A percentile compares a stretch with the other conserved stretches of the same genome.
phyloP scores from a whole-genome alignment of 2,888 invertebrate genomes.

The Acronicta alni region DNA sequence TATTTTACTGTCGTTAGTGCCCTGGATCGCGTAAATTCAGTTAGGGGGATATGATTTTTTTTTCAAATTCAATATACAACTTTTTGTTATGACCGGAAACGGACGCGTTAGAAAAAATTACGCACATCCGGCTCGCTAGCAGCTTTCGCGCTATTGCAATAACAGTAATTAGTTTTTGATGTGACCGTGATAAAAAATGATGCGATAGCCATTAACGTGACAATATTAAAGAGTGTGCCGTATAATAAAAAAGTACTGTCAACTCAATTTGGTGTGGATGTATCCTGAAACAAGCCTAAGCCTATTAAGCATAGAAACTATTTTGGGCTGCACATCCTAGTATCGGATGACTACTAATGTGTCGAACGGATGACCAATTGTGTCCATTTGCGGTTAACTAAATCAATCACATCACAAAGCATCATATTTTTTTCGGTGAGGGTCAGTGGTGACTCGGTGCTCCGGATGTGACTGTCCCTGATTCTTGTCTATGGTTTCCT shows the following conservation, averaged over 20 bases:
- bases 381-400: slow-evolving; percentile 72
- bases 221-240: slow-evolving; percentile 66
- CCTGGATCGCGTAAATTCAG: slow-evolving; percentile 86
- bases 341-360: slow-evolving; percentile 43
- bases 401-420: slow-evolving; percentile 69
- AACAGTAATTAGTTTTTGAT: slow-evolving; percentile 79
- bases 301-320: slow-evolving; percentile 4
- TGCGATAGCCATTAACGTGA: slow-evolving; percentile 65
- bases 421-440: slow-evolving; percentile 54
- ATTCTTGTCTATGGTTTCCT: slow-evolving; percentile 59
- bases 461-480: slow-evolving; percentile 77
- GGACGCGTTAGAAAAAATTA: slow-evolving; percentile 87
- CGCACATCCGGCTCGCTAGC: slow-evolving; percentile 77
- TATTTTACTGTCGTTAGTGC: slow-evolving; percentile 86
- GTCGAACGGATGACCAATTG: slow-evolving; percentile 64
- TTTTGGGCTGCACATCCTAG: slow-evolving; percentile 25
- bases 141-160: slow-evolving; percentile 79
- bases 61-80: slow-evolving; percentile 79
- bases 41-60: slow-evolving; percentile 84
- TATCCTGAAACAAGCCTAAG: slow-evolving; percentile 8
- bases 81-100: slow-evolving; percentile 80
- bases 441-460: slow-evolving; percentile 58
- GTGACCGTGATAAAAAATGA: slow-evolving; percentile 66
- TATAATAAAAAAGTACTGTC: slow-evolving; percentile 58
- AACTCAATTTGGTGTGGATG: slow-evolving; percentile 45